Evolutionary conservation across 1,140 invertebrate genomes (phyloP), one percentile per base, ranked within the genome.

Genomic region (Aphaenogaster rudis): DNA sequence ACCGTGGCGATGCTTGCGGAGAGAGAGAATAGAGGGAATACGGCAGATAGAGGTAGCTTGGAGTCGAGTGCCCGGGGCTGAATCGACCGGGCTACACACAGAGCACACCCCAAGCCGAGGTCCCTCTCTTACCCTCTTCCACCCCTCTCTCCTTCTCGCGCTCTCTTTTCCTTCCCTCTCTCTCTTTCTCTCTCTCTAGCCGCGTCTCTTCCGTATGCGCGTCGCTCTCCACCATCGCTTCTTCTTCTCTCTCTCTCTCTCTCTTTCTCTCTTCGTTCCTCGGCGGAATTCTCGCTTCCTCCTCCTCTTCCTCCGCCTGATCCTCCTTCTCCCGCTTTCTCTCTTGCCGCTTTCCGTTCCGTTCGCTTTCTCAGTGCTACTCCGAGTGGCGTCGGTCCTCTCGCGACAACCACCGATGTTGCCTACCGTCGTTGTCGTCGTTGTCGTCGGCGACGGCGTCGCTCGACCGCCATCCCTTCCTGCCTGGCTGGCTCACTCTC

Each of bases 81-180:
- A 95, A 95, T 95, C 95, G 94, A 95, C 95, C 95, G 94, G 95
- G 94, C 93, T 94, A 93, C 94, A 93, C 92, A 94, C 89, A 94
- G 93, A 93, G 93, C 92, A 93, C 89, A 93, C 88, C 88, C 90
- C 90, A 93, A 93, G 93, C 93, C 92, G 88, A 86, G 91, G 89
- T 93, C 93, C 90, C 91, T 94, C 94, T 92, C 92, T 94, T 87
- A 92, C 93, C 63, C 91, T 88, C 79, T 84, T 90, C 88, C 86
- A 8, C 71, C 89, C 67, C 48, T 79, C 77, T 67, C 64, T 72
- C 80, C 77, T 87, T 85, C 66, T 84, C 69, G 50, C 84, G 39
- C 84, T 88, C 72, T 84, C 69, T 82, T 89, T 92, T 80, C 88
- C 84, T 67, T 50, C 90, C 91, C 88, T 93, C 92, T 93, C 90